Percentiles rank a stretch among this genome's conserved stretches.
Conservation (phyloP, 2,113 vertebrate species). For the Neomonachus schauinslandi region DNA sequence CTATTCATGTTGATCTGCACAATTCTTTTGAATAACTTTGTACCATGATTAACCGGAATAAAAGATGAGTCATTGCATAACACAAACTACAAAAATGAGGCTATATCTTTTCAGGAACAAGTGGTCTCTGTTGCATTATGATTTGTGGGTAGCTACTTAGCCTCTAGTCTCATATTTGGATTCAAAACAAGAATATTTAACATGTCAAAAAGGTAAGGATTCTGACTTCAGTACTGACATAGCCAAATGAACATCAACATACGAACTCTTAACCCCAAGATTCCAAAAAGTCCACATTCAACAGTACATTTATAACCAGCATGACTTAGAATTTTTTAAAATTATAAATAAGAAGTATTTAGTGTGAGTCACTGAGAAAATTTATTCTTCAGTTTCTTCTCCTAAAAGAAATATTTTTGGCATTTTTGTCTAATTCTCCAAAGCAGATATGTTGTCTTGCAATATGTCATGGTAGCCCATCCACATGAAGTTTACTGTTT, state of each 20-base stretch:
- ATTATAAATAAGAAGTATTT: not conserved
- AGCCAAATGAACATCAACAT: not conserved
- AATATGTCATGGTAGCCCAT: not conserved
- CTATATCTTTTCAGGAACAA: not conserved
- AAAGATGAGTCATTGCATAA: not conserved
- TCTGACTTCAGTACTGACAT: not conserved
- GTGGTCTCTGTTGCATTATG: not conserved
- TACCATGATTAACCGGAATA: conserved; percentile 57
- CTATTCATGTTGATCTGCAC: conserved; percentile 36
- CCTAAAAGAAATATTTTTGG: not conserved
- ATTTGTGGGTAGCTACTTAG: not conserved
- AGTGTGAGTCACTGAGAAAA: not conserved
- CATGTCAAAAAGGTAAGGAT: not conserved
- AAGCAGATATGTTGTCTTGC: not conserved
- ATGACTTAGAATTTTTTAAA: not conserved
- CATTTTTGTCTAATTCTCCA: not conserved
- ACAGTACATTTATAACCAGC: not conserved
- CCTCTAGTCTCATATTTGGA: not conserved
- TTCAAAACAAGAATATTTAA: conserved; percentile 32
- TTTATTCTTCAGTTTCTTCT: not conserved
- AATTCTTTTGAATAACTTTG: conserved; percentile 56
- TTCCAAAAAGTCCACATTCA: not conserved
- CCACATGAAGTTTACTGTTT: not conserved
- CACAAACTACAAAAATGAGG: not conserved
- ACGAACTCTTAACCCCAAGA: not conserved